Evolutionary conservation across 2,888 invertebrate species (phyloP).

Genomic region (Listrodromus nycthemerus): DNA sequence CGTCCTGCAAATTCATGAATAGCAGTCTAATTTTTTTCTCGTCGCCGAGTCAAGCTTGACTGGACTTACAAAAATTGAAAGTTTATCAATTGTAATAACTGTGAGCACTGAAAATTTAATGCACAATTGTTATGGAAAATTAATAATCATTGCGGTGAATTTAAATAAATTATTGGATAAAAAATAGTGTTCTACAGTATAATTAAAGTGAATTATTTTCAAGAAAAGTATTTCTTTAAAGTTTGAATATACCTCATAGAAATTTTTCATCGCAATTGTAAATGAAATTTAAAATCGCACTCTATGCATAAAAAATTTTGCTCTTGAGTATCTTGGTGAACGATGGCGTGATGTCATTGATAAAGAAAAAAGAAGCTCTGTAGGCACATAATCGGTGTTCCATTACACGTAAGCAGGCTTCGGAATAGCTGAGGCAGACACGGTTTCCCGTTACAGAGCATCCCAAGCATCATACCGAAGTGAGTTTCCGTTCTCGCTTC

Average conservation of each 20-base stretch:
- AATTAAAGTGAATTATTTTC: too few relatives aligned
- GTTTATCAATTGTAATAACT: too few relatives aligned
- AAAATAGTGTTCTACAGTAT: too few relatives aligned
- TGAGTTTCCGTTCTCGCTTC: neutral
- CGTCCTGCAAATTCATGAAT: neutral
- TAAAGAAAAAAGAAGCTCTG: neutral
- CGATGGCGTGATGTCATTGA: constrained; percentile 16
- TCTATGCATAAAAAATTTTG: too few relatives aligned
- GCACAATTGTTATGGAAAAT: too few relatives aligned
- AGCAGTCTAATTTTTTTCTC: neutral
- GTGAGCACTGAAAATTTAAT: too few relatives aligned
- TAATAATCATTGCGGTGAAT: too few relatives aligned
- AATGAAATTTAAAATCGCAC: too few relatives aligned
- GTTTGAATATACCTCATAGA: too few relatives aligned
- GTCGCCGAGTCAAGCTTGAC: neutral
- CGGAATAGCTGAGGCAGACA: constrained; percentile 17
- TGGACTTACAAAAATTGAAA: neutral
- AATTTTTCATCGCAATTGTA: too few relatives aligned
- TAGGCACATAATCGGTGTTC: constrained; percentile 30
- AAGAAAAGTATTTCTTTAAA: too few relatives aligned
- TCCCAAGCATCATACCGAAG: constrained; percentile 1
- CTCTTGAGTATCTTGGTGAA: neutral
- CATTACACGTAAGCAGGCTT: constrained; percentile 37
- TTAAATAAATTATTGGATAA: too few relatives aligned
- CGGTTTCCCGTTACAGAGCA: constrained; percentile 29